Evolutionary conservation across 2,888 invertebrate genomes (phyloP), one percentile per base, ranked within the genome.

Genomic region (Drosophila imparisetae): DNA sequence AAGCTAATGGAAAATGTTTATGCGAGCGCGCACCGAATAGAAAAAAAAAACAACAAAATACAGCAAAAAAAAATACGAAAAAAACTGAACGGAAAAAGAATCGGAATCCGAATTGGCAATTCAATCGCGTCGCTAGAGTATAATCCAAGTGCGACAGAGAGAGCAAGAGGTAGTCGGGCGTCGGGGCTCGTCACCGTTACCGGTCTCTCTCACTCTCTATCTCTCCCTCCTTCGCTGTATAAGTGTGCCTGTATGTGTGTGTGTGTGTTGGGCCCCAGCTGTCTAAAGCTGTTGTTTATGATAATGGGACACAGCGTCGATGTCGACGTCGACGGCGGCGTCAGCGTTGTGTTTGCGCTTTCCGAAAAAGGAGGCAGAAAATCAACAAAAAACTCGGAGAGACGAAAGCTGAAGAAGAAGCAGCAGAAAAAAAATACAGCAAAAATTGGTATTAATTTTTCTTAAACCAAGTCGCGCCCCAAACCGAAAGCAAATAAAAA

Each of bases 201-300:
- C 27, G 45, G 58, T 42, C 24, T 36, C 36, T 7, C 15, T 15
- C 27, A n/a, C 10, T 18, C 7, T n/a, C 30, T 36, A 24, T 6
- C 32, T 21, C 18, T 38, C n/a, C 13, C 27, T 55, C 38, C 24
- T 15, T 55, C 11, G n/a, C 6, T n/a, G 11, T 13, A 11, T n/a
- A 24, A 24, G 24, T 24, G 24, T 45, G 45, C 5, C 34, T 6
- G 2, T n/a, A 6, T n/a, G 21, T 6, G 13, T 21, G 21, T 4
- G 36, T 2, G 36, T 53, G 24, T 24, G 40, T 65, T 55, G 57
- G 89, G 80, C 68, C 82, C 85, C 86, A 85, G 85, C 80, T 89
- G 86, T 86, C 89, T 87, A 67, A 89, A 78, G 83, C 85, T 87
- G 80, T 84, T 86, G 87, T 85, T 89, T 86, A 89, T 89, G 85